Conservation (phyloP, 2,888 invertebrate species). For the Mamestra brassicae region DNA sequence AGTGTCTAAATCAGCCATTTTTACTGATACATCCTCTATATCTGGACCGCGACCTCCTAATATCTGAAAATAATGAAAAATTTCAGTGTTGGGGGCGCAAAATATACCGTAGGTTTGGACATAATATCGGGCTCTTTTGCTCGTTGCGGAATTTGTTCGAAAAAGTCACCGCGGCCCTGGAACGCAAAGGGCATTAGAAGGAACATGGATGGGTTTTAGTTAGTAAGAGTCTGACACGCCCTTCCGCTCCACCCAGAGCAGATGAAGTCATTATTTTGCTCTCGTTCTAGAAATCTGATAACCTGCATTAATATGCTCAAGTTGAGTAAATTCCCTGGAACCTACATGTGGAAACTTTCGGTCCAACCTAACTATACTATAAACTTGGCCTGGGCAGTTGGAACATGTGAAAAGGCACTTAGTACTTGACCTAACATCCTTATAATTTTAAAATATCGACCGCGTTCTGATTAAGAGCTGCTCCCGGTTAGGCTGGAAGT, state of each 20-base stretch:
- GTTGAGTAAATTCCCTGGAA: neutral
- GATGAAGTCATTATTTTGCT: too few relatives aligned
- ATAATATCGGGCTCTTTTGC: neutral
- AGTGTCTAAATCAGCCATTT: slow-evolving; percentile 18
- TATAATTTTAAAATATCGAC: neutral
- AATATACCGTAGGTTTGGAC: neutral
- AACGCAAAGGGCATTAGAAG: too few relatives aligned
- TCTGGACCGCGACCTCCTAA: slow-evolving; percentile 18
- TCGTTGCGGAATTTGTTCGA: too few relatives aligned
- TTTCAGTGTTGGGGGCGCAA: neutral
- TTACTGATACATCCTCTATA: slow-evolving; percentile 34
- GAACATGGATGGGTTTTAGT: too few relatives aligned
- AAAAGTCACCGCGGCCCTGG: too few relatives aligned
- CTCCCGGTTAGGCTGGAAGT: neutral
- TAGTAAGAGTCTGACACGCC: too few relatives aligned
- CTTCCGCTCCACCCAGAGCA: too few relatives aligned
- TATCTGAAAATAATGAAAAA: slow-evolving; percentile 34
- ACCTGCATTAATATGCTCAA: neutral
- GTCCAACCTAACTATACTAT: neutral
- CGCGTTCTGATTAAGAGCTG: neutral
- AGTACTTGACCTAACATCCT: neutral
- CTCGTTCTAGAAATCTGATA: neutral
- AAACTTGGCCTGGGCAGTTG: neutral
- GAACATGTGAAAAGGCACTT: neutral
- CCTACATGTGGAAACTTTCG: neutral